Evolutionary conservation across 2,113 vertebrate genomes (phyloP), one percentile per base, ranked within the genome.

Genomic region (Cettia cetti): DNA sequence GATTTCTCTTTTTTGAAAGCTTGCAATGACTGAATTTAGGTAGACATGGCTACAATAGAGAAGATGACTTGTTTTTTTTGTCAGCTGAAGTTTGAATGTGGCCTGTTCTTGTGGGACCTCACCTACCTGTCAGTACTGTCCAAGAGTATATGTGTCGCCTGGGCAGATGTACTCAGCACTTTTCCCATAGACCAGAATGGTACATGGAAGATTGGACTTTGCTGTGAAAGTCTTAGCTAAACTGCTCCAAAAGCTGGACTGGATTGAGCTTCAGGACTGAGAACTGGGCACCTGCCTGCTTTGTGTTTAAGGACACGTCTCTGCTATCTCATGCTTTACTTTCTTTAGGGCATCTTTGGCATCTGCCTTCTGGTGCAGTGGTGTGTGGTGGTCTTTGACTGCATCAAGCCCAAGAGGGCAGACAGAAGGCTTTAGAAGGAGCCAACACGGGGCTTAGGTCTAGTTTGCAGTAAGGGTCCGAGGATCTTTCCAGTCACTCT

Each of bases 401-500:
- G 72, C 22, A 12, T 26, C 44, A 22, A 39, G 30, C 22, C 23
- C 30, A 44, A 33, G 69, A 60, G 35, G 26, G 15, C 40, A 59
- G 65, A 28, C 0, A 5, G 31, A 52, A 59, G 52, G 22, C 50
- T 81, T 66, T 70, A 39, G 66, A 63, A 84, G 27, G 39, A 84
- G 14, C 28, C 16, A 74, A 2, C 0, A 0, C 35, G 42, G 14
- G 22, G 28, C 8, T 63, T 1, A 0, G 22, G 12, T 79, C 90
- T 71, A 53, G 17, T 61, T 69, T 83, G 49, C 26, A 49, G n/a
- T 83, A 50, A 71, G 20, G 11, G 6, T 68, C 24, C 61, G 24
- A 54, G 40, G 23, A 35, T 81, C 35, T 91, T 61, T 70, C 15
- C 0, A 3, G 35, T 81, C 23, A 3, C 10, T 74, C 8, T 83